phyloP scores from a whole-genome alignment of 2,888 invertebrate genomes.

The Petrolisthes cinctipes region DNA sequence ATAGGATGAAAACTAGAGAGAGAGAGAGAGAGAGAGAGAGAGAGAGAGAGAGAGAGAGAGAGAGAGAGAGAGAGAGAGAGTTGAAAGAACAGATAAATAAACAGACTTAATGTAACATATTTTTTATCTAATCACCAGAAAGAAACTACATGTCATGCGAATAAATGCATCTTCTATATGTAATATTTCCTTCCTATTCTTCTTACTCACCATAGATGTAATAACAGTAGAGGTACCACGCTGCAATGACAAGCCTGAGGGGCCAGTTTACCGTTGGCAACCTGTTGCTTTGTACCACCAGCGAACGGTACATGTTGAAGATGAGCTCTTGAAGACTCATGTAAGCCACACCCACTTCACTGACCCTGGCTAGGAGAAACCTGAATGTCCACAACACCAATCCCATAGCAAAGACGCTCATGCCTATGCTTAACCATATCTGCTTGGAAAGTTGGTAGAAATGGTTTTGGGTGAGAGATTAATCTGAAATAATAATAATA shows the following conservation, averaged over 20 bases:
- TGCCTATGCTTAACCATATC: slow-evolving; percentile 18
- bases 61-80: no score
- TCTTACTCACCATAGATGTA: slow-evolving; percentile 30
- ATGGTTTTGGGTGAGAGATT: no score
- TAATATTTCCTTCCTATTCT: no score
- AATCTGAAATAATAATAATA: no score
- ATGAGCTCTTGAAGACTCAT: slow-evolving; percentile 10
- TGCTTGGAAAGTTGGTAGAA: not conserved
- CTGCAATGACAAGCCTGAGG: slow-evolving; percentile 2
- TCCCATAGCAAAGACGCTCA: slow-evolving; percentile 24
- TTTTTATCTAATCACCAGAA: no score
- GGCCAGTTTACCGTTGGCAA: slow-evolving; percentile 24
- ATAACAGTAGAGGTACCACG: slow-evolving; percentile 38
- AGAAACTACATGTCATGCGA: no score
- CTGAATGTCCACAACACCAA: not conserved
- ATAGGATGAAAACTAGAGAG: no score
- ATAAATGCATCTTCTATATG: no score
- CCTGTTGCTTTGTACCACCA: slow-evolving; percentile 24
- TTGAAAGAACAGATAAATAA: no score
- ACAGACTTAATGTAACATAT: no score
- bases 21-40: no score
- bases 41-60: no score
- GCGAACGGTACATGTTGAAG: slow-evolving; percentile 35
- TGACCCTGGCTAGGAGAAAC: not conserved
- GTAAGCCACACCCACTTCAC: not conserved